phyloP scores from a whole-genome alignment of 2,888 invertebrate species.

The Drosophila neotestacea region DNA sequence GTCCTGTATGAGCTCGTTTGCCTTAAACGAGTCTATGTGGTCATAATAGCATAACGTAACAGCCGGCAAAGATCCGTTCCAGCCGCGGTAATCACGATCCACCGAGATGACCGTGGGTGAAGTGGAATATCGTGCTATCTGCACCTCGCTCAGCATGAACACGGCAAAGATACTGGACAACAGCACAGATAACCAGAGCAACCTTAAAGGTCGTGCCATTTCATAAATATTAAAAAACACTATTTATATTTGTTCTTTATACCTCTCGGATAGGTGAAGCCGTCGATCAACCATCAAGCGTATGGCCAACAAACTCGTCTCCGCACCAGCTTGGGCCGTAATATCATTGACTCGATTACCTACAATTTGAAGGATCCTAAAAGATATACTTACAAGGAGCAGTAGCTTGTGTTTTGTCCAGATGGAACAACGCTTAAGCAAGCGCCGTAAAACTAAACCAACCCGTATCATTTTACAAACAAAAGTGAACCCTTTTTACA shows the following conservation, averaged over 20 bases:
- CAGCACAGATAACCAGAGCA: conserved; percentile 76
- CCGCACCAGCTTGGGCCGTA: conserved; percentile 66
- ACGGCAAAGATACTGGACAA: conserved; percentile 69
- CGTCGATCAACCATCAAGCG: conserved; percentile 69
- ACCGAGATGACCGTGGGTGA: conserved; percentile 84
- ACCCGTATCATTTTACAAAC: conserved; percentile 21
- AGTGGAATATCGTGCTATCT: conserved; percentile 73
- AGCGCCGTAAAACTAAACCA: conserved; percentile 8
- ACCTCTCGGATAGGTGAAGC: conserved; percentile 73
- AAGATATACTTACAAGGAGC: background rate
- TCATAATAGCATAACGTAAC: conserved; percentile 84
- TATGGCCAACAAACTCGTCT: conserved; percentile 77
- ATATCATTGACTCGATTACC: conserved; percentile 42
- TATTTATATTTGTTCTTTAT: too few species aligned
- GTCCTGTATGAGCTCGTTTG: conserved; percentile 78
- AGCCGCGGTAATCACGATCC: conserved; percentile 84
- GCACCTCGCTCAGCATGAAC: conserved; percentile 67
- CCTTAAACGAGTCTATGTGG: conserved; percentile 80
- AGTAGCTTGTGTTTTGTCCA: conserved; percentile 6
- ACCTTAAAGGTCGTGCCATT: conserved; percentile 38
- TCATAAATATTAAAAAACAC: too few species aligned
- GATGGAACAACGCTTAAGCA: background rate
- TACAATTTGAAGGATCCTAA: background rate
- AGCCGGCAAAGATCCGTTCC: conserved; percentile 84
- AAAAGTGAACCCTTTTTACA: background rate